These are phyloP conservation scores for Cerastoderma edule DNA, from an alignment of 2,888 invertebrate species.

Conservation along the genomic window DNA sequence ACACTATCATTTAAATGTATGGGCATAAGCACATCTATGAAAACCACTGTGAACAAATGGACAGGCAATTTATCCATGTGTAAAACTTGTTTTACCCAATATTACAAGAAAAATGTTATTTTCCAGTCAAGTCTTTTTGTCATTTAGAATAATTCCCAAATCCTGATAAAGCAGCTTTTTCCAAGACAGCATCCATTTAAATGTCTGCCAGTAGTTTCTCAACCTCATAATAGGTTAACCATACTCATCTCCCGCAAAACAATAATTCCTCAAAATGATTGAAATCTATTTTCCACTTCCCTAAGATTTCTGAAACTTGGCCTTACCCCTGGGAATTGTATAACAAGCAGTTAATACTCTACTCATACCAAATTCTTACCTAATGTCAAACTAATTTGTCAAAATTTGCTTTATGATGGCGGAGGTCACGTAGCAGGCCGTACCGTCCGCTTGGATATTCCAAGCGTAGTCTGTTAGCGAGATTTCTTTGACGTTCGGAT, in stretches of 20 bases:
- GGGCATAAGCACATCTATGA: too few species aligned
- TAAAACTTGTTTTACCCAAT: too few species aligned
- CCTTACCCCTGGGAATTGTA: slow-evolving; percentile 29
- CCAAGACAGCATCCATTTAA: too few species aligned
- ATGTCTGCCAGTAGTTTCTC: slow-evolving; percentile 24
- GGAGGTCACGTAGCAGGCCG: slow-evolving; percentile 47
- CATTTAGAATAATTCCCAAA: too few species aligned
- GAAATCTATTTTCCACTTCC: slow-evolving; percentile 53
- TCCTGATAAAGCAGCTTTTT: too few species aligned
- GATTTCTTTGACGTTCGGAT: slow-evolving; percentile 64
- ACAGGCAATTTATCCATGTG: too few species aligned
- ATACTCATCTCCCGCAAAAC: slow-evolving; percentile 30
- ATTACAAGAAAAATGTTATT: too few species aligned
- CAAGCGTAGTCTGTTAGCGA: slow-evolving; percentile 52
- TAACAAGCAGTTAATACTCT: slow-evolving; percentile 56
- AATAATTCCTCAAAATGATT: slow-evolving; percentile 45
- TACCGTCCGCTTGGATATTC: slow-evolving; percentile 59
- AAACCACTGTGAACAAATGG: too few species aligned
- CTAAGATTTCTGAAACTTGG: slow-evolving; percentile 40
- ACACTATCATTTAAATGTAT: too few species aligned
- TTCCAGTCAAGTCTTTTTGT: too few species aligned
- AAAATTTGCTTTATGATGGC: slow-evolving; percentile 60
- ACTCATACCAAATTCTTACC: slow-evolving; percentile 49
- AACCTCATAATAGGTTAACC: slow-evolving; percentile 32
- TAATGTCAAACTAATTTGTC: slow-evolving; percentile 65